These are phyloP conservation scores for Dryomyza anilis DNA, from an alignment of 2,888 invertebrate genomes.

Conservation along the genomic window DNA sequence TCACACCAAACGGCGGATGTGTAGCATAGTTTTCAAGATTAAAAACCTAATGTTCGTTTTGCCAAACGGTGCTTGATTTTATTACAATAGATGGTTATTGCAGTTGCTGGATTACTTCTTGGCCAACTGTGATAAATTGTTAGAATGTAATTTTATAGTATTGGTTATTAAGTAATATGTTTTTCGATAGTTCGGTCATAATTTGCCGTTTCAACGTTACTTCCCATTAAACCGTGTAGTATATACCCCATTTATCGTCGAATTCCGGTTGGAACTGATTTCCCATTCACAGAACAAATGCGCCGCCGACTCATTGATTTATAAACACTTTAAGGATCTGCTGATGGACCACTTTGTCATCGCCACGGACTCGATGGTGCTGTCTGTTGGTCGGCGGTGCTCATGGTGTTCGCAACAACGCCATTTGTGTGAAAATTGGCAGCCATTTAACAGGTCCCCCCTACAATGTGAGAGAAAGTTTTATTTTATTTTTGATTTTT, in stretches of 20 bases:
- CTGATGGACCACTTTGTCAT: slow-evolving; percentile 26
- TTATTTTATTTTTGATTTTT: background rate
- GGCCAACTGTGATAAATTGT: no score
- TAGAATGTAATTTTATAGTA: no score
- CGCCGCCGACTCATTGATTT: slow-evolving; percentile 24
- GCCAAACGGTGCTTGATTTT: no score
- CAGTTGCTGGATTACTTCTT: no score
- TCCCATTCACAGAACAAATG: background rate
- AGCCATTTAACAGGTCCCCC: background rate
- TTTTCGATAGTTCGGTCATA: no score
- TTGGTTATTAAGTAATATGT: no score
- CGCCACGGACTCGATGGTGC: background rate
- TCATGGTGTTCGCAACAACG: background rate
- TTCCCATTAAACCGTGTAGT: no score
- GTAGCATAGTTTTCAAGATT: background rate
- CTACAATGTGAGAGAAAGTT: background rate
- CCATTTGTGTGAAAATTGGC: slow-evolving; percentile 15
- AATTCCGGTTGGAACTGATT: no score
- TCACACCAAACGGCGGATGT: background rate
- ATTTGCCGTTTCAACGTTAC: no score
- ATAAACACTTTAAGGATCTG: slow-evolving; percentile 23
- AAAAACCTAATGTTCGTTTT: background rate
- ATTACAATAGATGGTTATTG: no score
- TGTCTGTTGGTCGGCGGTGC: no score
- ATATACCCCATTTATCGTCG: no score